Percentiles rank a stretch among this genome's conserved stretches.
These are phyloP conservation scores for Danio kyathit DNA, from an alignment of 2,797 vertebrate genomes.

Conservation along the genomic window DNA sequence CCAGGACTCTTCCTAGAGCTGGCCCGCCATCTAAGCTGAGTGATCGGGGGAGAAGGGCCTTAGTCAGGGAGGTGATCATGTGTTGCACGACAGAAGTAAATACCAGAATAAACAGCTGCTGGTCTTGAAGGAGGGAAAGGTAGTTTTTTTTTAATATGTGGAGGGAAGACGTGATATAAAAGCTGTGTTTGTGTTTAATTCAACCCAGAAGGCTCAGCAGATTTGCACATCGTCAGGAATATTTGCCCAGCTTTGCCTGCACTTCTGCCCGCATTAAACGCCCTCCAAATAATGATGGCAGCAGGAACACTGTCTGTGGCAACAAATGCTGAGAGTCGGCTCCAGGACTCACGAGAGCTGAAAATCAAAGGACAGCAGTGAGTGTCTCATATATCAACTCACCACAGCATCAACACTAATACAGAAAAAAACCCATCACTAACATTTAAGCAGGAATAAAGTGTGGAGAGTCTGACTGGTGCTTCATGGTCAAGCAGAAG, in stretches of 20 bases:
- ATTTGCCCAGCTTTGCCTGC: constrained; percentile 32
- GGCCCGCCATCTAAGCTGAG: too few relatives aligned
- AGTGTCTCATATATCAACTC: constrained; percentile 19
- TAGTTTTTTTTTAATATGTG: neutral
- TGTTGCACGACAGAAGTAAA: constrained; percentile 27
- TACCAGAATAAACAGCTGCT: constrained; percentile 35
- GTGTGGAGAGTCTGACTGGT: constrained; percentile 20
- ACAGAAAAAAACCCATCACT: constrained; percentile 19
- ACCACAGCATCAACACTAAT: constrained; percentile 3
- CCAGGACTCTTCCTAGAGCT: too few relatives aligned
- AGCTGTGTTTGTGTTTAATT: constrained; percentile 32
- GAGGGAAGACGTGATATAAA: neutral
- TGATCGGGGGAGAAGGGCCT: too few relatives aligned
- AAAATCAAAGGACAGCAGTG: too few relatives aligned
- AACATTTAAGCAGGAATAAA: neutral
- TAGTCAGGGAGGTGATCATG: too few relatives aligned
- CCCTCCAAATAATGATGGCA: neutral
- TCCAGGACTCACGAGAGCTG: neutral
- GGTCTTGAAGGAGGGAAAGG: neutral
- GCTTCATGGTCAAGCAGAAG: constrained; percentile 18
- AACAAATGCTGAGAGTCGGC: constrained; percentile 20
- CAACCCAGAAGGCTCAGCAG: constrained; percentile 19
- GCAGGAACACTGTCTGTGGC: constrained; percentile 6
- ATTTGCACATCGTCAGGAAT: constrained; percentile 26
- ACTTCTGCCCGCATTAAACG: constrained; percentile 15